Evolutionary conservation across 2,113 vertebrate species (phyloP).

Genomic region (Eolophus roseicapilla): DNA sequence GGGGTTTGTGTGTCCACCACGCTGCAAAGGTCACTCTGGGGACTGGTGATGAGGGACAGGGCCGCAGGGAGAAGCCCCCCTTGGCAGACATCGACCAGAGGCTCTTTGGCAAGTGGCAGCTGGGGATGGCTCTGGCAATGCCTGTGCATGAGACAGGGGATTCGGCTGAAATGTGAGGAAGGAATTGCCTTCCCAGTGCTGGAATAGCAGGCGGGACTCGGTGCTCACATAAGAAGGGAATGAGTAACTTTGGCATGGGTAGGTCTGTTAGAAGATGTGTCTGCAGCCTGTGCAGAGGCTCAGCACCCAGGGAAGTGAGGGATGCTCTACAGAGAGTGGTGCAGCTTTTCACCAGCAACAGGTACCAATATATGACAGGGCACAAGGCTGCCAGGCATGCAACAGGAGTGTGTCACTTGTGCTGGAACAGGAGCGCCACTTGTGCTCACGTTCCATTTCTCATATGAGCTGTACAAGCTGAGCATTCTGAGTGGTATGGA

Average conservation of each 20-base stretch:
- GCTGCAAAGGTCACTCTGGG: background rate
- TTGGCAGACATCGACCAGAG: background rate
- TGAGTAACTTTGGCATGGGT: background rate
- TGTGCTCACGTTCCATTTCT: background rate
- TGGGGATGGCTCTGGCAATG: background rate
- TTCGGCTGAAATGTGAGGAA: background rate
- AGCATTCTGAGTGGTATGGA: background rate
- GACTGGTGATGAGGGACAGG: background rate
- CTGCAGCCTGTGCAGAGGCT: background rate
- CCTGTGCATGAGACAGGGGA: background rate
- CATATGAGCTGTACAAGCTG: background rate
- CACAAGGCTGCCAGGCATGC: background rate
- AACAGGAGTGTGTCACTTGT: background rate
- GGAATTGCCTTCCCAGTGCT: background rate
- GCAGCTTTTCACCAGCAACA: background rate
- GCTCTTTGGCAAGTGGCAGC: background rate
- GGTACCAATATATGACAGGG: background rate
- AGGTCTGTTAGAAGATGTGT: background rate
- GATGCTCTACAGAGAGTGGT: background rate
- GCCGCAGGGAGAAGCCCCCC: background rate
- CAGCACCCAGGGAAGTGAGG: background rate
- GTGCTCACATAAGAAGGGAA: background rate
- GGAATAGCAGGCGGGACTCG: background rate
- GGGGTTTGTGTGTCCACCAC: background rate
- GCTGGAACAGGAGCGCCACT: background rate